Evolutionary conservation across 2,113 vertebrate genomes (phyloP).

Genomic region (Bos javanicus): DNA sequence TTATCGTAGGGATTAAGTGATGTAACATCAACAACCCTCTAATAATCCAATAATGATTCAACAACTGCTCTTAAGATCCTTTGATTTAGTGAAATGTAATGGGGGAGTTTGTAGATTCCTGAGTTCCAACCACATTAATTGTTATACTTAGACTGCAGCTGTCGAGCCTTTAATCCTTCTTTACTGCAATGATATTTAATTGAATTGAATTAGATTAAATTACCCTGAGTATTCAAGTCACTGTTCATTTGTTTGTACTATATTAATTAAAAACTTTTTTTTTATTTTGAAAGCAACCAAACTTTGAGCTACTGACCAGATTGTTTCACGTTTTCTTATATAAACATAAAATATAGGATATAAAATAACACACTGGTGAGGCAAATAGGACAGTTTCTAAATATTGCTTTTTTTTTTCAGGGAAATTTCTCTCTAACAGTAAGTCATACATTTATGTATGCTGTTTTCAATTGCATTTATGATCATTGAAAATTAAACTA

Average conservation of each 20-base stretch:
- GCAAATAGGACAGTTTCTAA: background rate
- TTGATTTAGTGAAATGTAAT: conserved; percentile 36
- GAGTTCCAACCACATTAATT: conserved; percentile 52
- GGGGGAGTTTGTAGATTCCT: background rate
- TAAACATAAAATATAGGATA: background rate
- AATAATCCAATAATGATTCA: conserved; percentile 55
- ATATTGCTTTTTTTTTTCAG: background rate
- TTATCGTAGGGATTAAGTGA: background rate
- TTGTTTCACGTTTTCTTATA: background rate
- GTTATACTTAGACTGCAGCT: conserved; percentile 45
- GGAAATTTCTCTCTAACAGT: background rate
- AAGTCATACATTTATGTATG: background rate
- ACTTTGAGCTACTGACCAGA: background rate
- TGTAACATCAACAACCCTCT: conserved; percentile 10
- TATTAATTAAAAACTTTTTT: background rate
- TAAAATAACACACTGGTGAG: background rate
- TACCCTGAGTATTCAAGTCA: conserved; percentile 5
- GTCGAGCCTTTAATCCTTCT: conserved; percentile 44
- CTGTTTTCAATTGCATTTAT: background rate
- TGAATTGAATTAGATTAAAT: conserved; percentile 58
- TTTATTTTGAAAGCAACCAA: conserved; percentile 2
- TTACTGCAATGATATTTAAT: conserved; percentile 43
- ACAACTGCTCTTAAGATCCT: conserved; percentile 34
- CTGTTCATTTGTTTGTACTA: conserved; percentile 18
- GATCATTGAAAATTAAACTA: background rate